Percentiles rank a stretch among this genome's conserved stretches.
Evolutionary conservation across 2,888 invertebrate genomes (phyloP).

Genomic region (Habroteleia sp.): DNA sequence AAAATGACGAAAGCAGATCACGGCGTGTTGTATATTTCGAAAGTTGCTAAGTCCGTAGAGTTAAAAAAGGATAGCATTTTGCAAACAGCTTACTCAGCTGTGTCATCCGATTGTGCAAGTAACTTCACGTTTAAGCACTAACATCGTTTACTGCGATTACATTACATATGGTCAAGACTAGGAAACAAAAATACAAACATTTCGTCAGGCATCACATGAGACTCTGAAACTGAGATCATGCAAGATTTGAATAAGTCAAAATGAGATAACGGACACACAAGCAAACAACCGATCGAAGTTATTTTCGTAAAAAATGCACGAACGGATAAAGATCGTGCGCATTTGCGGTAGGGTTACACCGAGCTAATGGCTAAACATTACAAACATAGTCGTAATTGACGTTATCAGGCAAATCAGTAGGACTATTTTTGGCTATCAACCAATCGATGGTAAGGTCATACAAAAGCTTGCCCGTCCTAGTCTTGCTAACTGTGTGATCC

Average conservation of each 20-base stretch:
- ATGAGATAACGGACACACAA: background rate
- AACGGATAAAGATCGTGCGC: constrained; percentile 27
- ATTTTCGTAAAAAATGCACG: constrained; percentile 6
- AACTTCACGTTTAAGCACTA: constrained; percentile 23
- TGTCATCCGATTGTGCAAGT: constrained; percentile 39
- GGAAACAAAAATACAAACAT: no score
- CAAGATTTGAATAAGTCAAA: constrained; percentile 20
- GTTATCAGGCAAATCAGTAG: constrained; percentile 71
- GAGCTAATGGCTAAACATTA: constrained; percentile 39
- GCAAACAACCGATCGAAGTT: background rate
- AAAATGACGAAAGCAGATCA: constrained; percentile 55
- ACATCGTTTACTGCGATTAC: constrained; percentile 14
- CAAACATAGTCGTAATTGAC: constrained; percentile 60
- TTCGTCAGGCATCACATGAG: background rate
- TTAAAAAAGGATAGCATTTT: constrained; percentile 46
- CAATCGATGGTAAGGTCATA: constrained; percentile 79
- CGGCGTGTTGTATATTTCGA: constrained; percentile 25
- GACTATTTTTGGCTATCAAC: constrained; percentile 79
- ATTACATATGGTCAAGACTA: no score
- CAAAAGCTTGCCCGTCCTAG: constrained; percentile 68
- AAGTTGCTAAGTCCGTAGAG: constrained; percentile 45
- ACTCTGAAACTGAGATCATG: background rate
- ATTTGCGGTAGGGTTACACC: constrained; percentile 14
- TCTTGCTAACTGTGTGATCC: constrained; percentile 70
- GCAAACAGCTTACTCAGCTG: constrained; percentile 54